Evolutionary conservation across 2,113 vertebrate species (phyloP), one percentile per base, ranked within the genome.

Genomic region (Perca schrenkii): DNA sequence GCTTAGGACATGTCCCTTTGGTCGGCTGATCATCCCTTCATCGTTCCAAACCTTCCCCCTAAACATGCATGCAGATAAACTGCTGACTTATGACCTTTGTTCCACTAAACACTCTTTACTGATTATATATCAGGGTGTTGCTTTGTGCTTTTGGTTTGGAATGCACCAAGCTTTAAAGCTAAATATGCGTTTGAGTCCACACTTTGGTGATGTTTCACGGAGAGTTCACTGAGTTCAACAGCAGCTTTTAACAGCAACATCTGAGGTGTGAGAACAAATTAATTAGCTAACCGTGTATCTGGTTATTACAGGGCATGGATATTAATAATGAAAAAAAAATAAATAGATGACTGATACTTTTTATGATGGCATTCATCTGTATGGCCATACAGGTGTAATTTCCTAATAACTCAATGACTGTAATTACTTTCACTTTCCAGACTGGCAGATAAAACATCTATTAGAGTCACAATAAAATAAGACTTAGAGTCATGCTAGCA

Each of bases 31-130:
- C 75, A 64, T 78, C 80, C 50, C 25, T 36, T 80, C 72, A 49
- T 19, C 4, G 3, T 71, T 56, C 21, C 31, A 71, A 40, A 52
- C 49, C n/a, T 15, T 40, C 21, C 65, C 71, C 75, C 58, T 3
- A 22, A 22, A 40, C 36, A 60, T 65, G 28, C 17, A 17, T 46
- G 34, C 63, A 70, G 53, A 83, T 72, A 58, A 82, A 65, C 67
- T 49, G 62, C 58, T 73, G 62, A 65, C 28, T 84, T 61, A 4
- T 84, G 82, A 88, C 82, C 82, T 86, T 80, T 93, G 75, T 80
- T 77, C 63, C 70, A 82, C 76, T 73, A 66, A 72, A 74, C 31
- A 40, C 64, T 74, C 62, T 54, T 79, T 57, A 65, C 64, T 85
- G 74, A 87, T 78, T 68, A 68, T n/a, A 67, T 50, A 67, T 81